Evolutionary conservation across 2,888 invertebrate species (phyloP), one percentile per base, ranked within the genome.

Genomic region (Hyles lineata): DNA sequence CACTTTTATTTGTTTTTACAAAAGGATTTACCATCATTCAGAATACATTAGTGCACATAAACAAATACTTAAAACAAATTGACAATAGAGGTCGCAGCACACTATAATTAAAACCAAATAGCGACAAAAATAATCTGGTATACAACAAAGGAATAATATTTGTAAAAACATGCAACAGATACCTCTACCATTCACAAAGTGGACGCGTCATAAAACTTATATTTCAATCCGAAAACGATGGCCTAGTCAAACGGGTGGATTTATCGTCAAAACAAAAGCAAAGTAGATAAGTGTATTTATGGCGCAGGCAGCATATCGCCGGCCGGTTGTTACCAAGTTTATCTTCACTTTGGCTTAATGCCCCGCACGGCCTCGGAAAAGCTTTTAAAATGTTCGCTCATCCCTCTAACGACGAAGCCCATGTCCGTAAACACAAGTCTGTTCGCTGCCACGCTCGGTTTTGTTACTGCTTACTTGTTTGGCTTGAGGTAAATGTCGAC

Each of bases 191-290:
- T 35, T 29, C 29, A 70, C 87, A 87, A 86, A 87, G 83, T 84
- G 87, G 81, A 82, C 83, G 82, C 81, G 82, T 82, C 74, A 71
- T 75, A 78, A 78, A 79, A 76, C 85, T 83, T 87, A 87, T 87
- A 87, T 88, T 87, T 88, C 87, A 87, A 87, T 86, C 86, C 82
- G 80, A 82, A 81, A 85, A 86, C 86, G 86, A 87, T 84, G 88
- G 85, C 84, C 87, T 87, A 89, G 89, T 89, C 87, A 89, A 89
- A 88, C 87, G 86, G 85, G 82, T 87, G 87, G 85, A 89, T 90
- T 90, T 90, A 92, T 91, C 89, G 88, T 81, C 82, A 80, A 87
- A 91, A 92, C 90, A 91, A 92, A 91, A 90, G 88, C 89, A 89
- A 88, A 89, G 87, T 87, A 92, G 90, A 90, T 90, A 88, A 89